Evolutionary conservation across 2,113 vertebrate species (phyloP), one percentile per base, ranked within the genome.

Genomic region (Amphiprion percula): DNA sequence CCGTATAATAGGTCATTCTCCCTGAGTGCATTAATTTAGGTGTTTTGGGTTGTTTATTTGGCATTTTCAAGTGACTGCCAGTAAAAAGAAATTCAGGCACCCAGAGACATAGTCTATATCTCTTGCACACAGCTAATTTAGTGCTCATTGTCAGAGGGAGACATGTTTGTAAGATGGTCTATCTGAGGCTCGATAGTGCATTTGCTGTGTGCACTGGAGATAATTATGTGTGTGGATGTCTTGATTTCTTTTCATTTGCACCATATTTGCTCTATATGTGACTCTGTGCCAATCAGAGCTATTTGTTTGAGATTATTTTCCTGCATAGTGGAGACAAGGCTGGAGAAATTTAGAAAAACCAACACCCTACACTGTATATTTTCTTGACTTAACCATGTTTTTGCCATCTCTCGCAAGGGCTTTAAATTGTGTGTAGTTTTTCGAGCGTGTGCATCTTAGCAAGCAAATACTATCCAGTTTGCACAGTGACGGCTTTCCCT

Each of bases 251-350:
- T 68, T 66, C n/a, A 56, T 33, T 74, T 53, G n/a, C 33, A 61
- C 17, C 10, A 9, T 28, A 60, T 68, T 28, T 14, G 26, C 68
- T 58, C 54, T 49, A 5, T 53, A 5, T 65, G 49, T 30, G 60
- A 60, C 70, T 77, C 28, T 1, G 2, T 37, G 58, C 26, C 60
- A 77, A 77, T 83, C 77, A 58, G 28, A 74, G 65, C 54, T 63
- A 10, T 69, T 79, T 39, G 70, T 68, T 54, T 19, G 21, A 53
- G 30, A 24, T 56, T 30, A 52, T 55, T 62, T 65, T 71, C 65
- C 47, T 68, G 71, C 52, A 46, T 19, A 37, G 17, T 46, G 55
- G 26, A 72, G 12, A 21, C 46, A 72, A n/a, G 2, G 1, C 49
- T 56, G 6, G 12, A 19, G 4, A 47, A 55, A 54, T 12, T 37